Evolutionary conservation across 2,888 invertebrate species (phyloP).

Genomic region (Neoitamus cyanurus): DNA sequence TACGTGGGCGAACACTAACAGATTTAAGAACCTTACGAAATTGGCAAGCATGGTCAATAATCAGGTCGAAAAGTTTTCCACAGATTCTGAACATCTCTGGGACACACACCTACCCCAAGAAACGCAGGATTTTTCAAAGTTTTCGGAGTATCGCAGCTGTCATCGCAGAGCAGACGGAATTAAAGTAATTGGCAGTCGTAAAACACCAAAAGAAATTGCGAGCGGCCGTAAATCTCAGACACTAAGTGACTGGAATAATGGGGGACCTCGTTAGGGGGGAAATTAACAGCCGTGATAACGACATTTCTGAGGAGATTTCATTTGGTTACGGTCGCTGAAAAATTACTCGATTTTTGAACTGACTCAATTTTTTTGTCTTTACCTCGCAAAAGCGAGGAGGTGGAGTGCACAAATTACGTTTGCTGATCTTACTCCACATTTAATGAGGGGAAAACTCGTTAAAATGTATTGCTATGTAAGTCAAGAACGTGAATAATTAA

Average conservation of each 20-base stretch:
- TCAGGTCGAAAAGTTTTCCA: neutral
- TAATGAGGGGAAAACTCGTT: neutral
- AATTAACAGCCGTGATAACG: slow-evolving; percentile 1
- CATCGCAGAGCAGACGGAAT: neutral
- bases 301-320: neutral
- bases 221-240: neutral
- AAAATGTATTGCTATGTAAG: no score
- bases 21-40: neutral
- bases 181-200: slow-evolving; percentile 1
- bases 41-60: neutral
- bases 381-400: neutral
- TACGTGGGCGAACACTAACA: neutral
- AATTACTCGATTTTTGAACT: neutral
- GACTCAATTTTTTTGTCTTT: neutral
- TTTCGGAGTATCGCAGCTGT: neutral
- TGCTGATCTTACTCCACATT: neutral
- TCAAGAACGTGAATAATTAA: no score
- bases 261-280: neutral
- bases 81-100: neutral
- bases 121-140: neutral
- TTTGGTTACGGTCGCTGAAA: neutral
- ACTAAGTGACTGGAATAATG: slow-evolving; percentile 5
- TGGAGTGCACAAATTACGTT: neutral
- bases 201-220: neutral
- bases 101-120: no score